Conservation (phyloP, 2,113 vertebrate genomes). For the Lanius ludovicianus region DNA sequence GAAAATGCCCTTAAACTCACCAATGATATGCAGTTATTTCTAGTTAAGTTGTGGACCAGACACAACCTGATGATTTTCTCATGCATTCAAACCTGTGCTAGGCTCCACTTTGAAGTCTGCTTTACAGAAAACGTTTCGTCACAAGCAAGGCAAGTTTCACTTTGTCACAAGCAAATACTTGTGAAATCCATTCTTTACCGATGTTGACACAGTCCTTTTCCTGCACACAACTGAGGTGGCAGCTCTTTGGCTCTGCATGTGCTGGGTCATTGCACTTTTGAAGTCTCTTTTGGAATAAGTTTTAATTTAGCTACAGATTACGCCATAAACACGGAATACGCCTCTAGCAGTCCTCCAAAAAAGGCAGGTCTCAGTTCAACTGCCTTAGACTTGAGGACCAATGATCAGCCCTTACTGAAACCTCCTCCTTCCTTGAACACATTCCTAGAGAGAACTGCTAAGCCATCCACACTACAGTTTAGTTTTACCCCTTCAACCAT, state of each 20-base stretch:
- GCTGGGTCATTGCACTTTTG: neutral
- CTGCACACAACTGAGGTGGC: neutral
- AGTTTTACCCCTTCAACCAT: neutral
- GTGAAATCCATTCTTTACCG: neutral
- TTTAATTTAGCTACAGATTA: neutral
- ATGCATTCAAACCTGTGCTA: neutral
- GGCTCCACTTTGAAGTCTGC: neutral
- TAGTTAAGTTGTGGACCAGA: neutral
- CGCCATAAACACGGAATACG: accelerated
- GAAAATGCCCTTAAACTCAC: neutral
- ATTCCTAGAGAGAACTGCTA: neutral
- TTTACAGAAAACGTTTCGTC: neutral
- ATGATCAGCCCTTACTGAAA: neutral
- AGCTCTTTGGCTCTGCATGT: neutral
- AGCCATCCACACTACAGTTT: neutral
- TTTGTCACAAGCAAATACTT: neutral
- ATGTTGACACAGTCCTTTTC: neutral
- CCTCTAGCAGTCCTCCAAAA: neutral
- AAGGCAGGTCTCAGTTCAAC: neutral
- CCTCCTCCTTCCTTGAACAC: neutral
- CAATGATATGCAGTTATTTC: neutral
- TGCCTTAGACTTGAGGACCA: neutral
- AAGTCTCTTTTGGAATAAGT: neutral
- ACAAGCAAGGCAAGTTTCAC: neutral
- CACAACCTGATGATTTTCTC: neutral